Evolutionary conservation across 2,888 invertebrate genomes (phyloP).

Genomic region (Therioaphis trifolii): DNA sequence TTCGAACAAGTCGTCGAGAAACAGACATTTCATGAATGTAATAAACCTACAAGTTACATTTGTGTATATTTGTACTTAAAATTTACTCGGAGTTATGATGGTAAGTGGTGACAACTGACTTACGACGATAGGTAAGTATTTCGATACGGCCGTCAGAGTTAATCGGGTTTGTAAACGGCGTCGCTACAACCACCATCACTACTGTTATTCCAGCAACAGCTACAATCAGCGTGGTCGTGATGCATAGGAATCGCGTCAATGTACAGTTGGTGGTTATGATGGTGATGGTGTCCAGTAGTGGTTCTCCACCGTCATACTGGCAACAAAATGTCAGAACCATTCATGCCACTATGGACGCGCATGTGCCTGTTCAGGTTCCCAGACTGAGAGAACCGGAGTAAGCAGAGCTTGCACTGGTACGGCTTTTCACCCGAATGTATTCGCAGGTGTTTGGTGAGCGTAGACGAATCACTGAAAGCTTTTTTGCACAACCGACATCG

Average conservation of each 20-base stretch:
- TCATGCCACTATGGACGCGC: constrained; percentile 85
- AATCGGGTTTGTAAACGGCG: neutral
- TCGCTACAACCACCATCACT: neutral
- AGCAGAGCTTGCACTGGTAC: constrained; percentile 96
- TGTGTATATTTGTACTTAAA: too few species aligned
- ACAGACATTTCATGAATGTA: too few species aligned
- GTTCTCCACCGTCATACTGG: constrained; percentile 43
- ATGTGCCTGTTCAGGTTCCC: constrained; percentile 99
- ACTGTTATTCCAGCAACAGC: neutral
- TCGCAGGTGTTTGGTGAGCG: constrained; percentile 94
- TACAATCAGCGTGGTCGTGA: neutral
- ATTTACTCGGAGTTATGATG: too few species aligned
- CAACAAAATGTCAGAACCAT: constrained; percentile 42
- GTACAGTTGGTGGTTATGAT: neutral
- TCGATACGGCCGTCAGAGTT: neutral
- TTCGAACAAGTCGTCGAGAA: too few species aligned
- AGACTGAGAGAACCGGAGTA: constrained; percentile 96
- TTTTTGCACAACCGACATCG: constrained; percentile 94
- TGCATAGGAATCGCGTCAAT: neutral
- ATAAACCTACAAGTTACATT: too few species aligned
- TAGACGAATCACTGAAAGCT: constrained; percentile 98
- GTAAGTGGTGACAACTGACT: too few species aligned
- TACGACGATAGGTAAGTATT: too few species aligned
- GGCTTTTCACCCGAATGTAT: constrained; percentile 95
- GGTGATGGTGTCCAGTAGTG: neutral